Conservation (phyloP, 2,797 vertebrate species). For the Allobates femoralis region DNA sequence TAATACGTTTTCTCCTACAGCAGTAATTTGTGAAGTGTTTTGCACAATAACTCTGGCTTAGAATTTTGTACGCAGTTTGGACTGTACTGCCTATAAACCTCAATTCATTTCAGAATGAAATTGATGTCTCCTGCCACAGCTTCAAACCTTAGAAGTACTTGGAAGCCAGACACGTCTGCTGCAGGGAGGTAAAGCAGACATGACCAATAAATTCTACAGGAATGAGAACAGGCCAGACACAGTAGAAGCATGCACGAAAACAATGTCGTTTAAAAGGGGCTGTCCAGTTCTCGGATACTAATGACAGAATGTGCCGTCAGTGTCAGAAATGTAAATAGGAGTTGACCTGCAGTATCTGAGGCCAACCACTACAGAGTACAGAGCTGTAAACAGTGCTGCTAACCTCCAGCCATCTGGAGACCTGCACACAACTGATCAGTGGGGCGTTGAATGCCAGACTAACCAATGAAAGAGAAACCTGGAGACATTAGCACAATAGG, state of each 20-base stretch:
- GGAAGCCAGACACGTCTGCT: slow-evolving; percentile 36
- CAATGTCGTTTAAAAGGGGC: background rate
- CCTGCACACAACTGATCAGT: too few relatives aligned
- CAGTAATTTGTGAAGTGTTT: slow-evolving; percentile 26
- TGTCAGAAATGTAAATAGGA: too few relatives aligned
- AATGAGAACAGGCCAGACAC: slow-evolving; percentile 32
- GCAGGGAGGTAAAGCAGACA: slow-evolving; percentile 53
- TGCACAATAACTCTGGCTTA: slow-evolving; percentile 26
- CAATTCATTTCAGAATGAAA: slow-evolving; percentile 15
- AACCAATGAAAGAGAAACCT: too few relatives aligned
- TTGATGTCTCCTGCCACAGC: slow-evolving; percentile 7
- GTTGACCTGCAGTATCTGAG: too few relatives aligned
- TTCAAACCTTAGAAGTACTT: slow-evolving; percentile 21
- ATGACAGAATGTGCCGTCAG: too few relatives aligned
- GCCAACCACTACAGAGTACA: too few relatives aligned
- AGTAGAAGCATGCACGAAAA: background rate
- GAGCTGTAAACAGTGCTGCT: too few relatives aligned
- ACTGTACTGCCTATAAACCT: slow-evolving; percentile 1
- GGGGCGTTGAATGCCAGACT: too few relatives aligned
- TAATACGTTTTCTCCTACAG: background rate
- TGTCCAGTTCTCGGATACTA: too few relatives aligned
- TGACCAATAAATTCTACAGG: slow-evolving; percentile 39
- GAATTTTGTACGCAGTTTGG: background rate
- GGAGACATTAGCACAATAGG: too few relatives aligned
- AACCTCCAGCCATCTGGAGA: too few relatives aligned